Base-by-base conservation (phyloP, 2,113 vertebrate species). In the Apeltes quadracus region DNA sequence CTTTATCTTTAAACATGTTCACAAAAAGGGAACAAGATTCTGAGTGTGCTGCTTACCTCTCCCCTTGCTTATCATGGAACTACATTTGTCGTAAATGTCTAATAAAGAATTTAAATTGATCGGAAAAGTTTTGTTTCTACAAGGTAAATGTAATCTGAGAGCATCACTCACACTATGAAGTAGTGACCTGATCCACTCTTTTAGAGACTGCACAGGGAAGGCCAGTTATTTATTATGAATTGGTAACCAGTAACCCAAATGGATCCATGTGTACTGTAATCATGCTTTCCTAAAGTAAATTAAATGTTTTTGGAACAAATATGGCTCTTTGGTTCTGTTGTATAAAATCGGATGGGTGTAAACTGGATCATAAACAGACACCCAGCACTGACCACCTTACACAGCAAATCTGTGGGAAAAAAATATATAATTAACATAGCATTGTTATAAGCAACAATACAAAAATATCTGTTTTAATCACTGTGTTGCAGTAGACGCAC, bases 211-310 rank as follows among this genome's bases (percentile, higher is more conserved):
- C 89, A 89, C 78, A 90, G 86, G 90, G 67, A 81, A 74, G 27
- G 91, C 89, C 92, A 92, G 89, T 93, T 93, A 93, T 94, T 94
- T 94, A 93, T 94, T 92, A 83, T 84, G 87, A 93, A 93, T 93
- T 93, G 87, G 91, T 91, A 76, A 88, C 84, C 83, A 90, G 84
- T 87, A 92, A 89, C 86, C 89, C 61, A 59, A 89, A 84, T 78
- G 84, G 90, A 93, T 89, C 87, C 74, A 76, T 89, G 87, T 90
- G 88, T 90, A 91, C 87, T 94, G 90, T 93, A 92, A 92, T 85
- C 78, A 79, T 58, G 80, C 70, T 78, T 87, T 87, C 85, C 83
- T 89, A 79, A 88, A 88, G 80, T 79, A 83, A 86, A 93, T 91
- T 91, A 92, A 94, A 93, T 86, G 82, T 88, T 89, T 90, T 89